Percentiles rank a stretch among this genome's conserved stretches.
phyloP scores from a whole-genome alignment of 2,888 invertebrate species.

The Drosophila mettleri region DNA sequence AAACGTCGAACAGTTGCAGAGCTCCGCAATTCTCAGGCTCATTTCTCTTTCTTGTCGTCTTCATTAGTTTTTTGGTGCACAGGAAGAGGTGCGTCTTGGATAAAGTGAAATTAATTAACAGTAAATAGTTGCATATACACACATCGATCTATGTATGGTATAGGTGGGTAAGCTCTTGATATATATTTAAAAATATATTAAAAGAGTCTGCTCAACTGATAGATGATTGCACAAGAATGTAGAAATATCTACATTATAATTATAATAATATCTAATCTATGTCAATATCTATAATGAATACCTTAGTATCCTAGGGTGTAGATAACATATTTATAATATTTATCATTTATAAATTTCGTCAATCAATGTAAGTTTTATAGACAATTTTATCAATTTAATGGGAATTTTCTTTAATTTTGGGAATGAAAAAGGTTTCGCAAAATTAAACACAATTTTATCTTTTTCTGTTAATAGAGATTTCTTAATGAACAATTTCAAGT shows the following conservation, averaged over 20 bases:
- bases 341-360: too few relatives aligned
- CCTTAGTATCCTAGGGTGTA: too few relatives aligned
- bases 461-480: neutral
- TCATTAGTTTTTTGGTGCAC: constrained; percentile 11
- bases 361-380: too few relatives aligned
- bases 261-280: too few relatives aligned
- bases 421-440: too few relatives aligned
- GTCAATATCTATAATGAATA: too few relatives aligned
- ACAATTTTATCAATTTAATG: too few relatives aligned
- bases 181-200: neutral
- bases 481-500: neutral
- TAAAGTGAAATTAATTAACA: constrained; percentile 59
- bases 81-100: constrained; percentile 66
- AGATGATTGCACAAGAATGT: too few relatives aligned
- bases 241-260: too few relatives aligned
- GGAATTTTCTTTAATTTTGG: too few relatives aligned
- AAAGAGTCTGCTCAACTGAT: neutral
- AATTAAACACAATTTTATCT: neutral
- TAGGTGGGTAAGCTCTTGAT: neutral
- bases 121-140: constrained; percentile 32
- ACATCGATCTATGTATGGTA: neutral
- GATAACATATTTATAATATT: too few relatives aligned
- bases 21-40: constrained; percentile 13
- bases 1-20: constrained; percentile 23
- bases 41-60: constrained; percentile 19